A percentile compares a stretch with the other conserved stretches of the same genome.
Conservation (phyloP, 2,888 invertebrate species). For the Eupithecia abbreviata region DNA sequence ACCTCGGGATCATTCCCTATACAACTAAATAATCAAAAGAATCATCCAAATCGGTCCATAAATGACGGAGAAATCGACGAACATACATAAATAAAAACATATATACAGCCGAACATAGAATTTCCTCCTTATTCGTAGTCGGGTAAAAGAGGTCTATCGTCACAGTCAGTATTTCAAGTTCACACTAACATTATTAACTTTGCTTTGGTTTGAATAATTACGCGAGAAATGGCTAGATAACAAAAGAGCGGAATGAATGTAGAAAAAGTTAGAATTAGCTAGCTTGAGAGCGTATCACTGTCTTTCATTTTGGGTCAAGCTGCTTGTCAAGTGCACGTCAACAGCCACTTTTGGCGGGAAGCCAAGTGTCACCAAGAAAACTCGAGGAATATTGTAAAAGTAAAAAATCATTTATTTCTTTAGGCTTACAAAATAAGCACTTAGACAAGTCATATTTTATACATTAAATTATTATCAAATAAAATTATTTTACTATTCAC, state of each 20-base stretch:
- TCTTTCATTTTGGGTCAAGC: constrained; percentile 74
- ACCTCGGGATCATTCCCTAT: too few species aligned
- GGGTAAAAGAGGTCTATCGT: background rate
- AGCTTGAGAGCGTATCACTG: constrained; percentile 31
- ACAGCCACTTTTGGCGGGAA: constrained; percentile 67
- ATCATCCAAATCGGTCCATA: too few species aligned
- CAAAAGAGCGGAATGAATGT: constrained; percentile 15
- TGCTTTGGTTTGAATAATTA: background rate
- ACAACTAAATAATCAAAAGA: too few species aligned
- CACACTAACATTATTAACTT: background rate
- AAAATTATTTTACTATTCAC: too few species aligned
- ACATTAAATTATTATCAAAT: too few species aligned
- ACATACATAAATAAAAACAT: too few species aligned
- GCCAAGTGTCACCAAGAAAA: constrained; percentile 67
- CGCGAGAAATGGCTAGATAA: background rate
- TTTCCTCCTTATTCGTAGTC: too few species aligned
- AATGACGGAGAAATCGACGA: too few species aligned
- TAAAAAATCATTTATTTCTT: too few species aligned
- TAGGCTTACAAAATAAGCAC: too few species aligned
- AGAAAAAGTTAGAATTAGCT: constrained; percentile 8
- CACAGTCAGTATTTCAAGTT: background rate
- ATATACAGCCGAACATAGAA: too few species aligned
- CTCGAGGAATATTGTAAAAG: constrained; percentile 61
- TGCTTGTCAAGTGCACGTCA: constrained; percentile 71
- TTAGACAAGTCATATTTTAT: too few species aligned